Evolutionary conservation across 1,140 invertebrate genomes (phyloP).

Genomic region (Elymnias hypermnestra): DNA sequence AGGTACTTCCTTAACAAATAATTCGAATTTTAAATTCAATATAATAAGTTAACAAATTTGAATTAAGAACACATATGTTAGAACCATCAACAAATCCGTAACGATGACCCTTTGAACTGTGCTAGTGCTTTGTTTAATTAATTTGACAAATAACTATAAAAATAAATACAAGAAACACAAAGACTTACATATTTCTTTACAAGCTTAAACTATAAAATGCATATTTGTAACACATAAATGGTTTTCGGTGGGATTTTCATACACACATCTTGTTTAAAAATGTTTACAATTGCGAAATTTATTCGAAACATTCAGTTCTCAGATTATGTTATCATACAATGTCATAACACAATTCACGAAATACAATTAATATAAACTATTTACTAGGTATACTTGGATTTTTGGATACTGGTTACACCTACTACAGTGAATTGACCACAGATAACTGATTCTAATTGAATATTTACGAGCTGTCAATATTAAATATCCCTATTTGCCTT

Average conservation of each 20-base stretch:
- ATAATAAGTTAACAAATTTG: no score
- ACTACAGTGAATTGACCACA: no score
- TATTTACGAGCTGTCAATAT: no score
- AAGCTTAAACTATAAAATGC: slow-evolving; percentile 2
- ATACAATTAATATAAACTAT: background rate
- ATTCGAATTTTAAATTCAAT: no score
- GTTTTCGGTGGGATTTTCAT: background rate
- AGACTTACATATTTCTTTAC: slow-evolving; percentile 8
- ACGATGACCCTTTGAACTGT: background rate
- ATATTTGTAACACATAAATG: slow-evolving; percentile 1
- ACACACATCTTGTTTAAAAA: background rate
- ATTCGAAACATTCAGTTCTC: background rate
- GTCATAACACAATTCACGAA: background rate
- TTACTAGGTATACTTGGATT: no score
- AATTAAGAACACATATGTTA: background rate
- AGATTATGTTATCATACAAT: slow-evolving; percentile 2
- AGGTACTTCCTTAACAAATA: no score
- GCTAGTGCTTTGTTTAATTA: background rate
- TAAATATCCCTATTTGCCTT: no score
- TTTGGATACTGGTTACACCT: no score
- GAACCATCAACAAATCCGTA: background rate
- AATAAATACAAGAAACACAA: slow-evolving; percentile 14
- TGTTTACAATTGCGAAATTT: background rate
- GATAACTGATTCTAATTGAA: no score
- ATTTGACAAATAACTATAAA: background rate